Evolutionary conservation across 1,140 invertebrate species (phyloP).

Genomic region (Listronotus oregonensis): DNA sequence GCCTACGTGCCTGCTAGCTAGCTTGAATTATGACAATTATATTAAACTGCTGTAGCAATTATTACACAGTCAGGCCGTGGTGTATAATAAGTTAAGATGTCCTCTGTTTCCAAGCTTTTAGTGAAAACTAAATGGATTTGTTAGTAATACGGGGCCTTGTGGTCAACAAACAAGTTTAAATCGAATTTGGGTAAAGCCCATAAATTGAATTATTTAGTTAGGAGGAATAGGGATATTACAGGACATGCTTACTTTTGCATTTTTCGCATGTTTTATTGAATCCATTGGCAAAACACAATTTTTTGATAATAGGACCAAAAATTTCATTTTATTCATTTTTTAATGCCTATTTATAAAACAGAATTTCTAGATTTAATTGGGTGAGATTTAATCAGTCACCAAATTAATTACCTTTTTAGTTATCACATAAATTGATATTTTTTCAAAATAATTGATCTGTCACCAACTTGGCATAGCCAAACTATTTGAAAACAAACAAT

Average conservation of each 20-base stretch:
- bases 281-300: too few species aligned
- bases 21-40: slow-evolving; percentile 30
- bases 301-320: too few species aligned
- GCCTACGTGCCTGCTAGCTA: slow-evolving; percentile 18
- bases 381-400: too few species aligned
- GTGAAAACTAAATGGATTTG: slow-evolving; percentile 21
- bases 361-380: too few species aligned
- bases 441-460: too few species aligned
- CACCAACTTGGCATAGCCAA: too few species aligned
- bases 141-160: slow-evolving; percentile 15
- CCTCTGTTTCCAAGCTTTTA: slow-evolving; percentile 26
- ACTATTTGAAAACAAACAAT: too few species aligned
- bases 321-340: too few species aligned
- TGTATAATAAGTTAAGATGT: slow-evolving; percentile 25
- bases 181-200: slow-evolving; percentile 12
- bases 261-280: too few species aligned
- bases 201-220: background rate
- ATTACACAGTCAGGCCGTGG: slow-evolving; percentile 26
- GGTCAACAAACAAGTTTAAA: slow-evolving; percentile 23
- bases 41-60: slow-evolving; percentile 22
- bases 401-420: too few species aligned
- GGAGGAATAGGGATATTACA: background rate
- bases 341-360: too few species aligned
- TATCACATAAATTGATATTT: too few species aligned
- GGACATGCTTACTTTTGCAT: background rate